These are phyloP conservation scores for Percopsis omiscomaycus DNA, from an alignment of 2,797 vertebrate species.

Conservation along the genomic window DNA sequence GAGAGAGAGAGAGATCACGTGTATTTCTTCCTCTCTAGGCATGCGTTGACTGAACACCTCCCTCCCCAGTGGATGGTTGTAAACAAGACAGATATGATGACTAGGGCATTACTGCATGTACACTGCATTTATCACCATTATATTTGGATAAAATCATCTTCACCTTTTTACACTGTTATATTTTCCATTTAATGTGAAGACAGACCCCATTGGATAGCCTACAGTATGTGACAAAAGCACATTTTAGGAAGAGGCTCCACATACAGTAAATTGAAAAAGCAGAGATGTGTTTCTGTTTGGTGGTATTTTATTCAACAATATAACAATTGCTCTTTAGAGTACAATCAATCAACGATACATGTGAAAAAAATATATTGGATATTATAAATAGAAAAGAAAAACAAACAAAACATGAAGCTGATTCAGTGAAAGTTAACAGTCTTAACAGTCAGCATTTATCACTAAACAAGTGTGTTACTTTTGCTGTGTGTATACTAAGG, in stretches of 20 bases:
- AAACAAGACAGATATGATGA: conserved; percentile 63
- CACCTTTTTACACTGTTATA: conserved; percentile 39
- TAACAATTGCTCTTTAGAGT: conserved; percentile 82
- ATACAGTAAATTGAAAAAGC: conserved; percentile 8
- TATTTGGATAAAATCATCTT: conserved; percentile 65
- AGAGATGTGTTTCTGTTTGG: conserved; percentile 59
- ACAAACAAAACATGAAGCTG: conserved; percentile 54
- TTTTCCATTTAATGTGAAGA: conserved; percentile 53
- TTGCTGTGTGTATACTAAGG: conserved; percentile 58
- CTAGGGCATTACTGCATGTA: conserved; percentile 31
- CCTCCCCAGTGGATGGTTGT: conserved; percentile 56
- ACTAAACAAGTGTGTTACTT: conserved; percentile 44
- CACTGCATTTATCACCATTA: conserved; percentile 66
- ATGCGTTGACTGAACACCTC: conserved; percentile 46
- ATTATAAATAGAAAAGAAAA: conserved; percentile 78
- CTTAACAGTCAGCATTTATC: conserved; percentile 8
- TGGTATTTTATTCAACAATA: conserved; percentile 86
- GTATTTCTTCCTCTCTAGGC: conserved; percentile 40
- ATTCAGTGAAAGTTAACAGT: conserved; percentile 37
- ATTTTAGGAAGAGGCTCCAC: background rate
- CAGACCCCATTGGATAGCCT: conserved; percentile 25
- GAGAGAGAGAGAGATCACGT: background rate
- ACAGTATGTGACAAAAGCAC: background rate
- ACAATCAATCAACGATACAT: conserved; percentile 76
- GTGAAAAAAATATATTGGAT: conserved; percentile 71